Conservation (phyloP, 2,797 vertebrate species). For the Poeciliopsis turneri region DNA sequence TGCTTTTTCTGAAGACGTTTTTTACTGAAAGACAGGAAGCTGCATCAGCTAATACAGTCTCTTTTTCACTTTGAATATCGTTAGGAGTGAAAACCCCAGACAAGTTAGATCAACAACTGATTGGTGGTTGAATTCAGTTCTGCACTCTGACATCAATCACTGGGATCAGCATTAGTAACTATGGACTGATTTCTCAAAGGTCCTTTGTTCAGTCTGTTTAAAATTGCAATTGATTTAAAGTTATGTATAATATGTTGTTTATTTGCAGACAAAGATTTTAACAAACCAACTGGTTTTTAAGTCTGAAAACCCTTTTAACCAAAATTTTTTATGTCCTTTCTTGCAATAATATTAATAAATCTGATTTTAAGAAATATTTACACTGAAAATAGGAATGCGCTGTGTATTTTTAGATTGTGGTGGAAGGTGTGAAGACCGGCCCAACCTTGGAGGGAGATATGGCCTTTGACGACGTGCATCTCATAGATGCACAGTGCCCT, state of each 20-base stretch:
- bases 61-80: not conserved
- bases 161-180: not conserved
- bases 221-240: not conserved
- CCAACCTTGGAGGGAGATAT: slow-evolving; percentile 68
- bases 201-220: not conserved
- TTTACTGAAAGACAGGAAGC: not conserved
- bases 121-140: not conserved
- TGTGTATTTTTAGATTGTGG: slow-evolving; percentile 69
- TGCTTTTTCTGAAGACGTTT: not conserved
- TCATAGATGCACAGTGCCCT: slow-evolving; percentile 67
- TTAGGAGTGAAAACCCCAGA: not conserved
- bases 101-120: not conserved
- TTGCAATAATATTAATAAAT: not conserved
- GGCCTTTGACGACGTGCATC: slow-evolving; percentile 80
- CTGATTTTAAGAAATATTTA: not conserved
- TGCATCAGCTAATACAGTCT: not conserved
- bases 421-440: slow-evolving; percentile 75
- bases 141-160: not conserved
- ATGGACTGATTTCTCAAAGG: not conserved
- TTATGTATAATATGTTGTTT: not conserved
- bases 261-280: not conserved
- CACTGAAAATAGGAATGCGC: not conserved
- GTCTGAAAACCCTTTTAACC: not conserved
- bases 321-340: not conserved
- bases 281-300: not conserved